These are phyloP conservation scores for Galerucella nymphaeae DNA, from an alignment of 2,888 invertebrate species.

Conservation along the genomic window DNA sequence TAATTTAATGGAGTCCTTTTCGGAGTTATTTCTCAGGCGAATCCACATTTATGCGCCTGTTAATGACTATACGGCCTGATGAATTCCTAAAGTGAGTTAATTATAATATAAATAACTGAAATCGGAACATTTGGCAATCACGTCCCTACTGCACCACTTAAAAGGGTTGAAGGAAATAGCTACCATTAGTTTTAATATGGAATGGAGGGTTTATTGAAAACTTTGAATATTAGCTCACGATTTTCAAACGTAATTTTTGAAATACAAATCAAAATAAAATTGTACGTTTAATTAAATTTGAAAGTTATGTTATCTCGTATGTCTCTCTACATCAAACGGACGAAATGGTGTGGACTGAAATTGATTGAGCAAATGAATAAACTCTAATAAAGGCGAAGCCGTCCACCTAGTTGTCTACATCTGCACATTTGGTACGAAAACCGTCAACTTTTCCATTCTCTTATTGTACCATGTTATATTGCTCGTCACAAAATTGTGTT, in stretches of 20 bases:
- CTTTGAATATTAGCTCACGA: conserved; percentile 8
- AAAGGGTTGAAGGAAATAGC: conserved; percentile 36
- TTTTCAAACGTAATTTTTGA: neutral
- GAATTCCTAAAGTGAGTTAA: conserved; percentile 46
- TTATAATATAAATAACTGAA: conserved; percentile 50
- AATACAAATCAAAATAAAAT: too few species aligned
- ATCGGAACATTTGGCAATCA: conserved; percentile 43
- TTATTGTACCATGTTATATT: conserved; percentile 23
- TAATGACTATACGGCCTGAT: conserved; percentile 40
- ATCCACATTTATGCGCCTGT: conserved; percentile 40
- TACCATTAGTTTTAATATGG: conserved; percentile 27
- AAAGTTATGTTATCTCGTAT: neutral
- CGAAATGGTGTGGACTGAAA: neutral
- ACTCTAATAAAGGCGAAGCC: neutral
- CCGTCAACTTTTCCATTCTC: conserved; percentile 10
- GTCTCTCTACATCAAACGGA: neutral
- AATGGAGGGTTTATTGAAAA: conserved; percentile 18
- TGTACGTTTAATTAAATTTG: neutral
- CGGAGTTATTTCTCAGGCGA: conserved; percentile 25
- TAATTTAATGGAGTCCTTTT: conserved; percentile 35
- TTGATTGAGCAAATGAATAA: conserved; percentile 1
- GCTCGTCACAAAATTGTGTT: conserved; percentile 33
- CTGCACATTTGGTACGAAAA: conserved; percentile 20
- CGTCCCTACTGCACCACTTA: conserved; percentile 36
- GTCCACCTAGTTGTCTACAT: conserved; percentile 23